Conservation (phyloP, 2,888 invertebrate species). For the Dendrolimus houi region DNA sequence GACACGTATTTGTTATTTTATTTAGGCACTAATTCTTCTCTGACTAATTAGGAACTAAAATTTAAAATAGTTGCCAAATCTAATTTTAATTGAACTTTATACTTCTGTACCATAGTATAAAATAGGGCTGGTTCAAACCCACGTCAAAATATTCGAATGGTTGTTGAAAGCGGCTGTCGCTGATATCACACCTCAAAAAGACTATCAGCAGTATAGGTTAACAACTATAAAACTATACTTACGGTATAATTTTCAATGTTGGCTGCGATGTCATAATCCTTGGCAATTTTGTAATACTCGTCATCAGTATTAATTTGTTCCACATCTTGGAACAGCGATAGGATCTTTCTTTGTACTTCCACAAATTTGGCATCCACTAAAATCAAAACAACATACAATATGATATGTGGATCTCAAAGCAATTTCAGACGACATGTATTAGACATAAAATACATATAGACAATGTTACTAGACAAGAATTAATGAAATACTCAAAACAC, state of each 20-base stretch:
- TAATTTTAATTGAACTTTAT: neutral
- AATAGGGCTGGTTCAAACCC: too few species aligned
- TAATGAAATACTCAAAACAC: too few species aligned
- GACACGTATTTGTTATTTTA: too few species aligned
- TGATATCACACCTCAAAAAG: too few species aligned
- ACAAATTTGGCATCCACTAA: conserved; percentile 34
- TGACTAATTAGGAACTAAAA: neutral
- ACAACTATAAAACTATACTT: conserved; percentile 15
- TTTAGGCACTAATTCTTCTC: neutral
- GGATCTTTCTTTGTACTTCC: conserved; percentile 51
- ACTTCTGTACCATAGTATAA: neutral
- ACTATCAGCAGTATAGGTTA: too few species aligned
- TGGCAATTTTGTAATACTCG: conserved; percentile 50
- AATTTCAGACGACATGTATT: too few species aligned
- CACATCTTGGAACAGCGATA: conserved; percentile 58
- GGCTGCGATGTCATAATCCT: conserved; percentile 46
- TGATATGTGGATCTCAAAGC: too few species aligned
- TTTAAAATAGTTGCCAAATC: neutral
- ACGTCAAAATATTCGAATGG: too few species aligned
- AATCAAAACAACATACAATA: conserved; percentile 4
- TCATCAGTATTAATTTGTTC: conserved; percentile 42
- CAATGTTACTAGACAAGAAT: too few species aligned
- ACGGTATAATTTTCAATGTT: conserved; percentile 54
- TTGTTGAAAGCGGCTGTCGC: too few species aligned
- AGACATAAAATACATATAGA: too few species aligned